Base-by-base conservation (phyloP, 2,888 invertebrate genomes). In the Eupithecia pulchellata region DNA sequence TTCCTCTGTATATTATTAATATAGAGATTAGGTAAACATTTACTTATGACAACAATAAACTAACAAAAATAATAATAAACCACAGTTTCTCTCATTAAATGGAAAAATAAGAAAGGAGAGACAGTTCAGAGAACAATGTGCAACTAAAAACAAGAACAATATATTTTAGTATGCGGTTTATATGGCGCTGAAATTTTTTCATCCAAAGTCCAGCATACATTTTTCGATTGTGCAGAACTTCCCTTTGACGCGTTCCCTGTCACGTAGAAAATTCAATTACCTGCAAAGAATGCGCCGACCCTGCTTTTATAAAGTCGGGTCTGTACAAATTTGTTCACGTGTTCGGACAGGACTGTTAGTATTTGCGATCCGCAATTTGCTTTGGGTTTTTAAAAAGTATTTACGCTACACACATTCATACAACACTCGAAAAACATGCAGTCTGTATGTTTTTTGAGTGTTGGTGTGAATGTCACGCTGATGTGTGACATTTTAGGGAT, bases 181-280 rank as follows among this genome's bases (percentile, higher is more conserved):
- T n/a, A n/a, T 30, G 30, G 30, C 30, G 2, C 30, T 30, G 30
- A 8, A 4, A 8, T 6, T 30, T n/a, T 30, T 30, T 30, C 30
- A 8, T 36, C 13, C n/a, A n/a, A 20, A 20, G n/a, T 47, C 20
- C 20, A 20, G 42, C n/a, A 20, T 47, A 47, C 8, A 47, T 47
- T 27, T 55, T 55, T 55, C 6, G 13, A 27, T 55, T 27, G 27
- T 14, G 27, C 27, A 14, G 14, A 55, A 27, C 25, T 27, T 27
- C 55, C 20, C 55, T 55, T 42, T 42, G n/a, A n/a, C 20, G 52
- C 25, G 52, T 20, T 52, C 47, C 11, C 25, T 25, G 52, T 52
- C 52, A 52, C 52, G 52, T 52, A 64, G 64, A 64, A 71, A 64
- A 67, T 68, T 68, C 67, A 68, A 67, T 71, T 71, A 67, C 67